These are phyloP conservation scores for Andrena cerasifolii DNA, from an alignment of 1,140 invertebrate species.

Conservation along the genomic window DNA sequence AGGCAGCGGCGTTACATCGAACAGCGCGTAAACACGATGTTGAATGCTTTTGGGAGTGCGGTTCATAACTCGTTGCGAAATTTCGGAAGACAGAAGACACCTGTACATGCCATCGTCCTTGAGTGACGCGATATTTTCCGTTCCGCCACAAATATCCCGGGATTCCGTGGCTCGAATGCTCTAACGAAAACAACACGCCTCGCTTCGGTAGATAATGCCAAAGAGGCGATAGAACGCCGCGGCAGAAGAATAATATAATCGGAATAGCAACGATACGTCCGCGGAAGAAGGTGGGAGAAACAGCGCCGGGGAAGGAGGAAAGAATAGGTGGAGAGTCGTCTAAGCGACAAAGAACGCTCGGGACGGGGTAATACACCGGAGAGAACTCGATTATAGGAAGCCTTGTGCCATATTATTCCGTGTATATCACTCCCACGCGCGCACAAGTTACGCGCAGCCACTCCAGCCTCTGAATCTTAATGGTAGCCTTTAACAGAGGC, in stretches of 20 bases:
- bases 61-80: too few relatives aligned
- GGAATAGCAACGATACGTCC: neutral
- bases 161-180: too few relatives aligned
- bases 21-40: neutral
- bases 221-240: neutral
- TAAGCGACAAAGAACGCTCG: constrained; percentile 24
- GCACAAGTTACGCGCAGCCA: neutral
- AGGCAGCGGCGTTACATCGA: neutral
- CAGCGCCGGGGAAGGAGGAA: neutral
- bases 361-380: constrained; percentile 31
- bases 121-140: too few relatives aligned
- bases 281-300: neutral
- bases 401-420: constrained; percentile 62
- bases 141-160: too few relatives aligned
- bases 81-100: too few relatives aligned
- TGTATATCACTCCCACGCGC: constrained; percentile 58
- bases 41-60: neutral
- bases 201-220: neutral
- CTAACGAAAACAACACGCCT: neutral
- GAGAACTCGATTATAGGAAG: constrained; percentile 42
- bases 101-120: neutral
- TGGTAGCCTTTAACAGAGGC: neutral
- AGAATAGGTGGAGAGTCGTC: constrained; percentile 12
- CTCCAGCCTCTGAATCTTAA: constrained; percentile 28
- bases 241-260: constrained; percentile 31